Percentiles rank a stretch among this genome's conserved stretches.
Conservation (phyloP, 2,888 invertebrate genomes). For the Apamea monoglypha region DNA sequence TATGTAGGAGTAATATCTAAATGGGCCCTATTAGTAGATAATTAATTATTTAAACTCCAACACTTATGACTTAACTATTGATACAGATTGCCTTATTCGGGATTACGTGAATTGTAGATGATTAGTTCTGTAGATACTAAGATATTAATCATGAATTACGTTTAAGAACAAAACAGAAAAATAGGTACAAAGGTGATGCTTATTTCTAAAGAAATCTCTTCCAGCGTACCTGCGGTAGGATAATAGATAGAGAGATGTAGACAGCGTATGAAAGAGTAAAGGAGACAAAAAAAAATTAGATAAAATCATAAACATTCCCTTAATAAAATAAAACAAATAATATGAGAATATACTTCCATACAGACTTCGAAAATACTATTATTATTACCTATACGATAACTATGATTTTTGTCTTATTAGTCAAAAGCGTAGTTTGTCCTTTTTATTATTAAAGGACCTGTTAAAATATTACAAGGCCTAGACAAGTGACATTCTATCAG, state of each 20-base stretch:
- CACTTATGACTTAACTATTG: constrained; percentile 1
- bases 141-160: too few species aligned
- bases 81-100: neutral
- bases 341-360: too few species aligned
- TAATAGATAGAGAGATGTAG: too few species aligned
- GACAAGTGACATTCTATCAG: neutral
- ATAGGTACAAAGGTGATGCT: too few species aligned
- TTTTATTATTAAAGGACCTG: neutral
- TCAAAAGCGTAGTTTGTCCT: neutral
- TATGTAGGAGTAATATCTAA: constrained; percentile 7
- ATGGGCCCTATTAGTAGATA: neutral
- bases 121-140: neutral
- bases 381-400: neutral
- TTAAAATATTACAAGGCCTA: neutral
- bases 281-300: too few species aligned
- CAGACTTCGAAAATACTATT: too few species aligned
- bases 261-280: too few species aligned
- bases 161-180: neutral
- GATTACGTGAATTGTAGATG: neutral
- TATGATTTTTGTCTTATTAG: neutral
- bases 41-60: constrained; percentile 30
- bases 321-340: too few species aligned
- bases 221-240: too few species aligned
- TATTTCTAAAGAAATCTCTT: too few species aligned
- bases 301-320: too few species aligned